Evolutionary conservation across 2,113 vertebrate species (phyloP).

Genomic region (Noturus placidus): DNA sequence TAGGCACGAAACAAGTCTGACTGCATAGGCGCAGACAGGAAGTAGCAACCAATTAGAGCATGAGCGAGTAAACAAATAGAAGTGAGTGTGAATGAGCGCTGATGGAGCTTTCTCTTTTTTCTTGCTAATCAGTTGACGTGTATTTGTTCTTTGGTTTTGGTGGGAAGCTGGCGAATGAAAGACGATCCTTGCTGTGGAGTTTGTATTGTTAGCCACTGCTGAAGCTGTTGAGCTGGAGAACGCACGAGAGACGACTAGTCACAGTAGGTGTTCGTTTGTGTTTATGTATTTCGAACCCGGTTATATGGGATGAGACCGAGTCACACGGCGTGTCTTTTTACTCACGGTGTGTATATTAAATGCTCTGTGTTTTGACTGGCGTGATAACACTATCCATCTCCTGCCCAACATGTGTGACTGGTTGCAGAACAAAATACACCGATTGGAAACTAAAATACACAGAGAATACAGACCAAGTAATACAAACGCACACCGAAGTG

Average conservation of each 20-base stretch:
- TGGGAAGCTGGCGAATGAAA: not conserved
- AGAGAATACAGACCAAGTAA: not conserved
- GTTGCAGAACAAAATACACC: not conserved
- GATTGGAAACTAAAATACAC: not conserved
- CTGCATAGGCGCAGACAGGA: not conserved
- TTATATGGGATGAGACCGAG: not conserved
- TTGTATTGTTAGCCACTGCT: not conserved
- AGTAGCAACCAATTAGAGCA: not conserved
- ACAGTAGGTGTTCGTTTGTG: not conserved
- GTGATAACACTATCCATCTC: not conserved
- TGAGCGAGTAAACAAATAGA: too few species aligned
- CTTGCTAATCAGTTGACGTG: not conserved
- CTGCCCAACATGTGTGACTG: not conserved
- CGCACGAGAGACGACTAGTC: not conserved
- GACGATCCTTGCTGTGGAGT: not conserved
- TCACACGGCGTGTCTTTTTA: not conserved
- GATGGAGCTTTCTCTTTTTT: too few species aligned
- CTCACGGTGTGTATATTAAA: slow-evolving; percentile 3
- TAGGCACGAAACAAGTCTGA: too few species aligned
- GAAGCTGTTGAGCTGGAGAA: not conserved
- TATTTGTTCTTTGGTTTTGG: not conserved
- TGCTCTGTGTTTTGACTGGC: not conserved
- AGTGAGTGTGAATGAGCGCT: too few species aligned
- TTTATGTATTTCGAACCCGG: not conserved
- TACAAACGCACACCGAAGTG: not conserved